These are phyloP conservation scores for Eulimnadia texana DNA, from an alignment of 1,140 invertebrate genomes.

Conservation along the genomic window DNA sequence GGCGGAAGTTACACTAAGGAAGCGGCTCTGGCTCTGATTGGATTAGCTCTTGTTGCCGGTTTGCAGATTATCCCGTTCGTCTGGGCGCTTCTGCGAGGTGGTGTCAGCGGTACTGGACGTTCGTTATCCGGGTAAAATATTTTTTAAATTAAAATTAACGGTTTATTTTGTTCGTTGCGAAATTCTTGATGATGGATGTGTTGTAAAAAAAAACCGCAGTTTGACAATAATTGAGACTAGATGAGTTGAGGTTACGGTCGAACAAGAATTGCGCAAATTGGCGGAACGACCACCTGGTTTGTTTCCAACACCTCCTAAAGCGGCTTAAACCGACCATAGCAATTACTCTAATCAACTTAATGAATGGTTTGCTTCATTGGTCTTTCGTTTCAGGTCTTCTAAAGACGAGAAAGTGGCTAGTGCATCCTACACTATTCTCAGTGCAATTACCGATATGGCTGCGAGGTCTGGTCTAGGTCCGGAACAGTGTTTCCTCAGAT, in stretches of 20 bases:
- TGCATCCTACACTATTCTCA: neutral
- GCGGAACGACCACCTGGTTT: neutral
- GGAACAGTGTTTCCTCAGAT: conserved; percentile 8
- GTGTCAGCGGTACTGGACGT: neutral
- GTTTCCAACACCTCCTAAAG: neutral
- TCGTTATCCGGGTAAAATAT: neutral
- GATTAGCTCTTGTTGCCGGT: conserved; percentile 12
- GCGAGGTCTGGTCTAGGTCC: conserved; percentile 2
- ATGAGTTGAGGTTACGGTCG: neutral
- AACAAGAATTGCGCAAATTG: neutral
- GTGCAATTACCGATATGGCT: neutral
- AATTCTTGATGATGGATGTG: neutral
- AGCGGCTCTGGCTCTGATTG: conserved; percentile 14
- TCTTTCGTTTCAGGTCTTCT: neutral
- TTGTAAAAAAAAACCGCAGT: neutral
- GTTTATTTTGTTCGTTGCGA: neutral
- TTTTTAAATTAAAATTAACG: neutral
- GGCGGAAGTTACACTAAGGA: conserved; percentile 9
- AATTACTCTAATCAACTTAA: too few relatives aligned
- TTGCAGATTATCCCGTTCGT: conserved; percentile 14
- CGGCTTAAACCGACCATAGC: neutral
- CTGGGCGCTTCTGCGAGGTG: neutral
- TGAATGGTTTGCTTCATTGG: too few relatives aligned
- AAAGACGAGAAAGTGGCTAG: neutral
- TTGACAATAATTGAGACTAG: too few relatives aligned